Conservation (phyloP, 2,797 vertebrate genomes). For the Malacoraja senta region DNA sequence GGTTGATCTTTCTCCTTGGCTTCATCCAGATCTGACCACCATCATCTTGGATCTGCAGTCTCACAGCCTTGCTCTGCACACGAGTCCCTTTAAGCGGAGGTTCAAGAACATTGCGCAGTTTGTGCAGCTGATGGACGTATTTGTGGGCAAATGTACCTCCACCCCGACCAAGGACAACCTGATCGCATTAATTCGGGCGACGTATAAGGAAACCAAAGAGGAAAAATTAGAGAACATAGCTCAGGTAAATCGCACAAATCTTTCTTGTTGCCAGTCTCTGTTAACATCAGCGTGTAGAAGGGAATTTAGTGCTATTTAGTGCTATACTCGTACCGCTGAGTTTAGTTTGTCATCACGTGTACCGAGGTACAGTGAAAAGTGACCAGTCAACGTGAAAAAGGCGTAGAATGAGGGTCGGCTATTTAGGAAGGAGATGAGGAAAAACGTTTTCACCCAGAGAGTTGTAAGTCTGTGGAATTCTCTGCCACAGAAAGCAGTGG, state of each 20-base stretch:
- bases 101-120: conserved; percentile 56
- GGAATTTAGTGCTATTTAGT: too few species aligned
- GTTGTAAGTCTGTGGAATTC: too few species aligned
- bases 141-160: conserved; percentile 51
- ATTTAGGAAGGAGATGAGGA: too few species aligned
- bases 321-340: too few species aligned
- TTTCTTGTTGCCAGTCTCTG: neutral
- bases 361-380: neutral
- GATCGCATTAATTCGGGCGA: conserved; percentile 49
- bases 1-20: conserved; percentile 36
- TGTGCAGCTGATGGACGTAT: conserved; percentile 62
- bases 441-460: too few species aligned
- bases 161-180: conserved; percentile 50
- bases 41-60: conserved; percentile 50
- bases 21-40: conserved; percentile 49
- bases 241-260: conserved; percentile 47
- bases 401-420: too few species aligned
- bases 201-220: conserved; percentile 58
- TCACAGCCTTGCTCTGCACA: conserved; percentile 39
- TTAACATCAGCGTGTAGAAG: too few species aligned
- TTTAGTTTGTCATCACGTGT: too few species aligned
- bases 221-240: conserved; percentile 53
- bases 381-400: too few species aligned
- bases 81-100: conserved; percentile 50
- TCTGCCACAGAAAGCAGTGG: too few species aligned